Evolutionary conservation across 2,113 vertebrate genomes (phyloP).

Genomic region (Onychorhynchus coronatus): DNA sequence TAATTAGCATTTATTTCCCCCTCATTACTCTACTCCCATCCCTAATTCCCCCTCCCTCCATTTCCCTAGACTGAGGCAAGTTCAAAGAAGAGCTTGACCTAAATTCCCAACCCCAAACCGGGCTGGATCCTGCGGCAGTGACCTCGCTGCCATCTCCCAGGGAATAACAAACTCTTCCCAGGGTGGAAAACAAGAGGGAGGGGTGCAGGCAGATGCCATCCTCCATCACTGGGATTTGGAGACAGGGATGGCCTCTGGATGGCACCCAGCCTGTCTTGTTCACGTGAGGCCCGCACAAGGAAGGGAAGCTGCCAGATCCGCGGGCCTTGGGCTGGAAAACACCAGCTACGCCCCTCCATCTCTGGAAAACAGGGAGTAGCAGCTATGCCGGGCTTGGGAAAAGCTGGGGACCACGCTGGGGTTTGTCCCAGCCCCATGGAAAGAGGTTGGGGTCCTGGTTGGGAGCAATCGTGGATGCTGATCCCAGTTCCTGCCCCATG

Average conservation of each 20-base stretch:
- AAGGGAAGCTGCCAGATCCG: fast-evolving
- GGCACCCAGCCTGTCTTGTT: fast-evolving
- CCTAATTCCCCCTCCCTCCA: background rate
- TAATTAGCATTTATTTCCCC: background rate
- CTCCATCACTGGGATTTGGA: fast-evolving
- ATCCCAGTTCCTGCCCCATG: fast-evolving
- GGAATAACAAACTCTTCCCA: background rate
- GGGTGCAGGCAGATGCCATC: background rate
- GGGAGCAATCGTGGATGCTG: fast-evolving
- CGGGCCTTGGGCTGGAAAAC: background rate
- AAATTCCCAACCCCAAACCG: background rate
- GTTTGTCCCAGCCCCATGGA: background rate
- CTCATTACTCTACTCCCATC: background rate
- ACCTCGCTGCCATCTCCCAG: background rate
- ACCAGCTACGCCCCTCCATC: fast-evolving
- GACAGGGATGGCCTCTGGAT: background rate
- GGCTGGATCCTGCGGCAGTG: background rate
- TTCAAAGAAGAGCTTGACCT: background rate
- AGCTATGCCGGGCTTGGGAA: fast-evolving
- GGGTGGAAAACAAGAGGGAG: fast-evolving
- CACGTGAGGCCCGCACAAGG: background rate
- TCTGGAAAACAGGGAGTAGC: fast-evolving
- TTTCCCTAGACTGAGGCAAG: background rate
- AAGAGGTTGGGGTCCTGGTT: fast-evolving
- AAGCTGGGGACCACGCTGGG: fast-evolving